Percentiles rank a stretch among this genome's conserved stretches.
These are phyloP conservation scores for Brachyalestes nurse DNA, from an alignment of 2,797 vertebrate species.

Conservation along the genomic window DNA sequence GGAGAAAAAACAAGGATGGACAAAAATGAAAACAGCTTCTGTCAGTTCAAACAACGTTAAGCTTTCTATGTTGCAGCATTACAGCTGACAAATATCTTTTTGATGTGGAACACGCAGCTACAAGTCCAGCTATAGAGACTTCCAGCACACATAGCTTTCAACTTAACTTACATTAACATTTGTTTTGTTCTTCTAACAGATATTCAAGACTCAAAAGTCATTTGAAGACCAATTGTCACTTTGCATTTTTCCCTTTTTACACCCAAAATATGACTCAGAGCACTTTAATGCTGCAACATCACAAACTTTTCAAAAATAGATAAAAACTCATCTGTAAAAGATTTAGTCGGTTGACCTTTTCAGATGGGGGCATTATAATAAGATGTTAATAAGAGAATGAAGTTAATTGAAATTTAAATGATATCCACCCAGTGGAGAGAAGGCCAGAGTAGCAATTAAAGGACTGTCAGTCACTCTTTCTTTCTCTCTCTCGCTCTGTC, in stretches of 20 bases:
- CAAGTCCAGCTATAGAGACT: not conserved
- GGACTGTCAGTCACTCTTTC: constrained; percentile 36
- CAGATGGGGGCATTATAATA: constrained; percentile 58
- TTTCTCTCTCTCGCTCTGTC: constrained; percentile 8
- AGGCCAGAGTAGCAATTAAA: constrained; percentile 46
- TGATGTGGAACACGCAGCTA: constrained; percentile 8
- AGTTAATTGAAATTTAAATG: constrained; percentile 46
- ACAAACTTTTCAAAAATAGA: constrained; percentile 15
- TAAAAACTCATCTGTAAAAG: constrained; percentile 24
- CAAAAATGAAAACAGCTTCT: too few relatives aligned
- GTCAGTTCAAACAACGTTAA: too few relatives aligned
- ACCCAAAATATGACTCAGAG: not conserved
- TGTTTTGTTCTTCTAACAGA: not conserved
- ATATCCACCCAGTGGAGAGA: constrained; percentile 41
- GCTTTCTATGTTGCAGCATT: not conserved
- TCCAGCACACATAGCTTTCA: not conserved
- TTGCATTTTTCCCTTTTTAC: not conserved
- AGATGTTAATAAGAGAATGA: constrained; percentile 52
- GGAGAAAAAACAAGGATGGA: too few relatives aligned
- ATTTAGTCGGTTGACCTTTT: constrained; percentile 62
- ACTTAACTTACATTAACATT: not conserved
- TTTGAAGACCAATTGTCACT: not conserved
- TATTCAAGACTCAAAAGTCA: not conserved
- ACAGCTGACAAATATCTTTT: constrained; percentile 48
- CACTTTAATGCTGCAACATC: not conserved